phyloP scores from a whole-genome alignment of 2,888 invertebrate species.

The Esperia sulphurella region DNA sequence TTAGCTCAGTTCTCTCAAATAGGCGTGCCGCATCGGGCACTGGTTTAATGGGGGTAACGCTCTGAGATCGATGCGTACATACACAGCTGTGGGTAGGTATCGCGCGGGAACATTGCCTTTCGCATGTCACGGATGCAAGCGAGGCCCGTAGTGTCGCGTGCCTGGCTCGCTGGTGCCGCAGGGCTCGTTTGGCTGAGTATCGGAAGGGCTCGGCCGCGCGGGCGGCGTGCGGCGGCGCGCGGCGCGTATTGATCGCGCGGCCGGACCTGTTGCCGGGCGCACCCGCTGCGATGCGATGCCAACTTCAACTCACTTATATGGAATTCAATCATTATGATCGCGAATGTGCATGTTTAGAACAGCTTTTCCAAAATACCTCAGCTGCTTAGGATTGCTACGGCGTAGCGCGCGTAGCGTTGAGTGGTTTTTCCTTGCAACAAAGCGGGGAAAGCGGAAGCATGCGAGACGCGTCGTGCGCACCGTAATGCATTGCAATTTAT shows the following conservation, averaged over 20 bases:
- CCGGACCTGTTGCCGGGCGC: conserved; percentile 76
- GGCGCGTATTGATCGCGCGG: conserved; percentile 59
- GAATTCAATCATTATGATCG: conserved; percentile 12
- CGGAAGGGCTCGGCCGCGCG: conserved; percentile 17
- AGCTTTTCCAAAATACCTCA: too few relatives aligned
- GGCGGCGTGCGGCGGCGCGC: conserved; percentile 42
- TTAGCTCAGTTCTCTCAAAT: background rate
- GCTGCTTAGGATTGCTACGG: too few relatives aligned
- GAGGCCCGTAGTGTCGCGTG: background rate
- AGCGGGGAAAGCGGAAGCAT: too few relatives aligned
- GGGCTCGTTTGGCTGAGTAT: background rate
- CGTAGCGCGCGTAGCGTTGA: too few relatives aligned
- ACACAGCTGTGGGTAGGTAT: background rate
- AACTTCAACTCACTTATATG: conserved; percentile 15
- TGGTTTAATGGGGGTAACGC: background rate
- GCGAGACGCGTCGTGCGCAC: too few relatives aligned
- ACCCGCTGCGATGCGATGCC: conserved; percentile 21
- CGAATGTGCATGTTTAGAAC: too few relatives aligned
- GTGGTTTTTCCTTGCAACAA: too few relatives aligned
- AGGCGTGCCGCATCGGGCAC: background rate
- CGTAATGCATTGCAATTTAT: too few relatives aligned
- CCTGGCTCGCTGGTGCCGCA: too few relatives aligned
- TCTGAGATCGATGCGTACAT: background rate
- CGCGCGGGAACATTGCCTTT: background rate
- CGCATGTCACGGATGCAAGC: background rate